Evolutionary conservation across 2,113 vertebrate species (phyloP).

Genomic region (Ictalurus punctatus): DNA sequence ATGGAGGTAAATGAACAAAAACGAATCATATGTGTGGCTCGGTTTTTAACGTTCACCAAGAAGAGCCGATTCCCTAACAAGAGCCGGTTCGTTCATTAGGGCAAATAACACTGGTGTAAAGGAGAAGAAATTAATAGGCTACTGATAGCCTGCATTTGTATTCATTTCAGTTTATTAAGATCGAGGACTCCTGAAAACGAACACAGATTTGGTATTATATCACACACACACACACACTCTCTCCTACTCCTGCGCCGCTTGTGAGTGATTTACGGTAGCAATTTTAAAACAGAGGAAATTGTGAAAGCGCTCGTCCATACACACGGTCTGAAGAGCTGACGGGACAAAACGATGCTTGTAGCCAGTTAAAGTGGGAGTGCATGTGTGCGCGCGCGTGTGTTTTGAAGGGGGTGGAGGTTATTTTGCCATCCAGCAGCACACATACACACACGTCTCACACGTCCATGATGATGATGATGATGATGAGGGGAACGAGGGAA

Average conservation of each 20-base stretch:
- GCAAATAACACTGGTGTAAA: not conserved
- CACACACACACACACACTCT: not conserved
- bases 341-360: conserved; percentile 27
- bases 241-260: conserved; percentile 15
- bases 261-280: conserved; percentile 49
- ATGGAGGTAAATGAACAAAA: not conserved
- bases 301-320: conserved; percentile 24
- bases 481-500: not conserved
- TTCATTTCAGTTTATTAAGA: not conserved
- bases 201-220: not conserved
- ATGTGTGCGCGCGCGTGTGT: not conserved
- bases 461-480: not conserved
- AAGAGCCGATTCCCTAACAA: not conserved
- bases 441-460: conserved; percentile 35
- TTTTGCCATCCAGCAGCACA: conserved; percentile 7
- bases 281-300: conserved; percentile 52
- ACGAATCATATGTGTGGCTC: not conserved
- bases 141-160: not conserved
- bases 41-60: not conserved
- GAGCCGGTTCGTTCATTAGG: not conserved
- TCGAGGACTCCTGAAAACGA: not conserved
- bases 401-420: not conserved
- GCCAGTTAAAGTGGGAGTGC: conserved; percentile 7
- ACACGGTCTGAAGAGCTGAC: conserved; percentile 28
- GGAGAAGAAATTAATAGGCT: too few relatives aligned